Percentiles rank a stretch among this genome's conserved stretches.
Conservation (phyloP, 2,888 invertebrate genomes). For the Cancer borealis region DNA sequence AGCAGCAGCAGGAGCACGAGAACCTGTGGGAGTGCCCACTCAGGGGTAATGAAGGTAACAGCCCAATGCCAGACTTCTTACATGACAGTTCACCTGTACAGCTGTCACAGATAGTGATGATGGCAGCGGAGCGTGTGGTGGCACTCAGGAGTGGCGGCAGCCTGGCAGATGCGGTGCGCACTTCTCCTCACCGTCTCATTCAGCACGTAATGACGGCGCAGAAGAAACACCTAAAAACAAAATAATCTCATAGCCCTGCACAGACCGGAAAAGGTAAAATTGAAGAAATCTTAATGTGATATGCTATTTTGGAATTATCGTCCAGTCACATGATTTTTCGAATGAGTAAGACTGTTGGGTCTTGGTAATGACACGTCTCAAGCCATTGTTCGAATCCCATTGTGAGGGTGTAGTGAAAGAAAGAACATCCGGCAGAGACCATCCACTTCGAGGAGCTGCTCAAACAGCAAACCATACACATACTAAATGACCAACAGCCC, state of each 20-base stretch:
- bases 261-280: neutral
- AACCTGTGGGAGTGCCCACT: neutral
- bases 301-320: neutral
- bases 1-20: constrained; percentile 38
- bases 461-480: neutral
- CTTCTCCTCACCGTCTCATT: constrained; percentile 70
- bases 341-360: neutral
- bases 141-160: constrained; percentile 45
- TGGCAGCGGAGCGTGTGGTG: constrained; percentile 63
- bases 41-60: neutral
- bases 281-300: neutral
- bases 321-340: no score
- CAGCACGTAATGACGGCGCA: constrained; percentile 72
- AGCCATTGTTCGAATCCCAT: neutral
- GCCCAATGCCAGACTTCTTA: constrained; percentile 56
- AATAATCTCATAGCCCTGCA: neutral
- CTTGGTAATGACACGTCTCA: neutral
- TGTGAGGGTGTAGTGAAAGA: neutral
- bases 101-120: constrained; percentile 65
- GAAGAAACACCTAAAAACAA: constrained; percentile 69
- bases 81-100: constrained; percentile 67
- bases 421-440: neutral
- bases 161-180: constrained; percentile 60
- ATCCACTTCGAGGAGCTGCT: neutral
- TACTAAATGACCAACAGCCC: neutral